These are phyloP conservation scores for Tupaia chinensis DNA, from an alignment of 2,113 vertebrate species.

Conservation along the genomic window DNA sequence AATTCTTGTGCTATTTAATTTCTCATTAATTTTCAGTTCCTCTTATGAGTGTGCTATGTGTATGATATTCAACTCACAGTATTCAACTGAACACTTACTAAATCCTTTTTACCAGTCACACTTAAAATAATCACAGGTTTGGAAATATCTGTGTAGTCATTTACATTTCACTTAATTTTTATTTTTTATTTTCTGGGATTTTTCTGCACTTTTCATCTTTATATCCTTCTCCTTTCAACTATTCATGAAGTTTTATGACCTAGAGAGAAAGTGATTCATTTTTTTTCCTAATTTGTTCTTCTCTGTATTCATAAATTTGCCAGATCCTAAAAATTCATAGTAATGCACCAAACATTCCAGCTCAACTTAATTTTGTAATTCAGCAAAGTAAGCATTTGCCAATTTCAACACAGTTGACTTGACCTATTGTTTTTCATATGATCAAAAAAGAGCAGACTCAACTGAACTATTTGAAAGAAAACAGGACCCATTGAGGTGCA, in stretches of 20 bases:
- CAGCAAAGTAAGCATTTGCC: background rate
- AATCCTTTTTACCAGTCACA: slow-evolving; percentile 5
- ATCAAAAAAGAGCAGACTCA: background rate
- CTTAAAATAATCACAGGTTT: slow-evolving; percentile 53
- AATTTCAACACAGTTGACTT: slow-evolving; percentile 35
- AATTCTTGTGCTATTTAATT: slow-evolving; percentile 63
- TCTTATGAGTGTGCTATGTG: background rate
- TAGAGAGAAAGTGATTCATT: slow-evolving; percentile 4
- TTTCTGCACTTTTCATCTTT: slow-evolving; percentile 53
- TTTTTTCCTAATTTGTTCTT: background rate
- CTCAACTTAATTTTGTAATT: background rate
- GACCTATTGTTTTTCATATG: background rate
- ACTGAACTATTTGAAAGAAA: slow-evolving; percentile 45
- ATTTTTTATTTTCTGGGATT: slow-evolving; percentile 61
- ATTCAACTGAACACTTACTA: slow-evolving; percentile 18
- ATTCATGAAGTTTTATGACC: slow-evolving; percentile 30
- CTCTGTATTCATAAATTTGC: slow-evolving; percentile 11
- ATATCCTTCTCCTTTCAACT: slow-evolving; percentile 37
- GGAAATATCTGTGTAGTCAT: slow-evolving; percentile 59
- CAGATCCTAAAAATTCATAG: background rate
- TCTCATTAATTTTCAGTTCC: slow-evolving; percentile 55
- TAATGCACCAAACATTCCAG: background rate
- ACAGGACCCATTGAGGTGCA: background rate
- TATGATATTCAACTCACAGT: background rate
- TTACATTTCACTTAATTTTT: slow-evolving; percentile 64